Evolutionary conservation across 2,888 invertebrate genomes (phyloP), one percentile per base, ranked within the genome.

Genomic region (Ligdia adustata): DNA sequence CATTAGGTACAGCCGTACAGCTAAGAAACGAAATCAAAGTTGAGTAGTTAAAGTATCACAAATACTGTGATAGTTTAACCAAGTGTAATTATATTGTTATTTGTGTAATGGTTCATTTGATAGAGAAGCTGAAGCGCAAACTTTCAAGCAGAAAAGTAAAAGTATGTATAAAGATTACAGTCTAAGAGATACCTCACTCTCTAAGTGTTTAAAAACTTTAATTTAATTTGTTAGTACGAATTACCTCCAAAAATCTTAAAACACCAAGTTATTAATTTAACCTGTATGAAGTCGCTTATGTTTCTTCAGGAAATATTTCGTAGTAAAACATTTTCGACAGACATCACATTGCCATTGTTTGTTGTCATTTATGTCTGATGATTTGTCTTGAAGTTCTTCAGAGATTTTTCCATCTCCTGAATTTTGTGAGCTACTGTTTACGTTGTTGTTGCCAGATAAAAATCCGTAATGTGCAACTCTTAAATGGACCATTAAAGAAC

Each of bases 271-370:
- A 75, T 79, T 65, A 60, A 64, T 66, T 79, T 88, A 85, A 94
- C 95, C 95, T 80, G 95, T 95, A 79, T 97, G 97, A 50, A 97
- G 91, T 59, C 96, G 92, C 82, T 96, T 96, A 76, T 97, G 97
- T 80, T 97, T 97, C 82, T 96, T 96, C 58, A 97, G 83, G 72
- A 97, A 97, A 86, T 97, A 96, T 80, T 97, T 97, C 1, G 96
- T 97, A 0, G 96, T 96, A 72, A 97, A 97, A 79, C 93, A 92
- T 88, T 97, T 97, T 43, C 92, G 91, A 78, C 97, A 97, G 29
- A 95, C 93, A 67, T 96, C 95, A 72, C 97, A 97, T 71, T 95
- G 94, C 96, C 96, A 97, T 72, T 95, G 94, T 78, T 96, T 96
- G 39, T 93, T 93, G 56, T 94, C 94, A 61, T 73, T 81, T 72